Percentiles rank a stretch among this genome's conserved stretches.
Conservation (phyloP, 2,113 vertebrate species). For the Axis porcinus region DNA sequence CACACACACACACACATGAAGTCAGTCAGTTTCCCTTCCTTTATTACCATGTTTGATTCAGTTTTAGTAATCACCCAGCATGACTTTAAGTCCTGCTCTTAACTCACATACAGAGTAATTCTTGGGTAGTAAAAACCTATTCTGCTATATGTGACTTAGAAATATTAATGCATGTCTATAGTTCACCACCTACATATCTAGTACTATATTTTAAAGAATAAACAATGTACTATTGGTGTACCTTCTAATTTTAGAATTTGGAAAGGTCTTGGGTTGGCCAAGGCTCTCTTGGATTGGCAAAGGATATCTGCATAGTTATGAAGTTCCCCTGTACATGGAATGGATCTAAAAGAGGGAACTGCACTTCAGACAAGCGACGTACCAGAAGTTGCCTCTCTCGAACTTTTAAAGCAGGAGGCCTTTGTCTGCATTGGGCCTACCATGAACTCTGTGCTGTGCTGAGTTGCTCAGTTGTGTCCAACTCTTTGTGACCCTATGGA, state of each 20-base stretch:
- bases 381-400: background rate
- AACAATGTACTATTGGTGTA: background rate
- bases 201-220: background rate
- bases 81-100: background rate
- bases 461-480: background rate
- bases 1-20: background rate
- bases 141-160: background rate
- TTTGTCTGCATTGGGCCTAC: background rate
- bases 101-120: background rate
- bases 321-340: background rate
- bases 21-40: background rate
- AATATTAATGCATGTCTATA: background rate
- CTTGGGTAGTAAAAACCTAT: background rate
- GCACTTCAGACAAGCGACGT: background rate
- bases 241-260: conserved; percentile 15
- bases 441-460: background rate
- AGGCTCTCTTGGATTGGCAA: background rate
- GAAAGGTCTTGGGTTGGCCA: background rate
- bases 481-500: background rate
- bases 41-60: background rate
- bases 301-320: background rate
- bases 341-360: background rate
- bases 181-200: background rate
- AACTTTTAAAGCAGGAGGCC: background rate
- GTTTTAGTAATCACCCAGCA: background rate